These are phyloP conservation scores for Linepithema humile DNA, from an alignment of 1,140 invertebrate species.

Conservation along the genomic window DNA sequence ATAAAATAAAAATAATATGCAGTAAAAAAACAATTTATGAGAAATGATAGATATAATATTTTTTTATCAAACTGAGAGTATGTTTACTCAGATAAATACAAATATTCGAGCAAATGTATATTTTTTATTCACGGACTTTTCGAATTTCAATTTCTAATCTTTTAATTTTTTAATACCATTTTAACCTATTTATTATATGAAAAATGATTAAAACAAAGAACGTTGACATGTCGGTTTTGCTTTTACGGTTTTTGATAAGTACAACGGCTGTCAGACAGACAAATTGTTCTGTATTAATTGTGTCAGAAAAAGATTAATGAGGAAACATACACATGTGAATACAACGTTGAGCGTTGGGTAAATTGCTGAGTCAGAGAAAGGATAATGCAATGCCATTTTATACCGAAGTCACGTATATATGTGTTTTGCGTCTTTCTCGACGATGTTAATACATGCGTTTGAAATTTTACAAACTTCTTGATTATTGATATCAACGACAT, in stretches of 20 bases:
- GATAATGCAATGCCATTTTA: slow-evolving; percentile 32
- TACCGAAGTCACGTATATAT: background rate
- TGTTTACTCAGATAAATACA: background rate
- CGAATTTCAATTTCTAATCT: background rate
- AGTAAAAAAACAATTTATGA: background rate
- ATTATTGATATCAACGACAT: background rate
- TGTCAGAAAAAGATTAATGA: slow-evolving; percentile 56
- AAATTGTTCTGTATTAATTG: slow-evolving; percentile 46
- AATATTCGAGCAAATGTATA: background rate
- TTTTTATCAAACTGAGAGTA: background rate
- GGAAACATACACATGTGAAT: slow-evolving; percentile 5
- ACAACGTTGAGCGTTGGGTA: slow-evolving; percentile 60
- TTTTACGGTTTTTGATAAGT: slow-evolving; percentile 6
- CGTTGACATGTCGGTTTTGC: background rate
- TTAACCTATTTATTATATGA: background rate
- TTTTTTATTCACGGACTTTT: background rate
- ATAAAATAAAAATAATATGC: too few species aligned
- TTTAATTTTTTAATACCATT: background rate
- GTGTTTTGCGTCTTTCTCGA: background rate
- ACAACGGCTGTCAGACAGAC: background rate
- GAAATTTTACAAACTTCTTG: background rate
- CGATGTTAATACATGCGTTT: background rate
- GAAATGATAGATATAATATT: background rate
- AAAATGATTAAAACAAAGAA: background rate
- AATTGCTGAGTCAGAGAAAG: slow-evolving; percentile 64